These are phyloP conservation scores for Xerus rutilus DNA, from an alignment of 2,797 vertebrate genomes.

Conservation along the genomic window DNA sequence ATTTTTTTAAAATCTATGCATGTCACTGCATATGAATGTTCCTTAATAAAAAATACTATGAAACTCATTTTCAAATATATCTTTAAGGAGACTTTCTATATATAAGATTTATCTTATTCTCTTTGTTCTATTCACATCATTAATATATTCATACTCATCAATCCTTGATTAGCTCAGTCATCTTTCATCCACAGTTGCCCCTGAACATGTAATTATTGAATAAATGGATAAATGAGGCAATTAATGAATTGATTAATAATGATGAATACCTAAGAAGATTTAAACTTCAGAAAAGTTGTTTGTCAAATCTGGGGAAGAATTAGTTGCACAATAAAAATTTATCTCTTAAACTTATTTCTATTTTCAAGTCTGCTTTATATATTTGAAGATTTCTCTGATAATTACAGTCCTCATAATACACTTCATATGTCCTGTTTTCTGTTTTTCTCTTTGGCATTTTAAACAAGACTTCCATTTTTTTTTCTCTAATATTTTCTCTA, in stretches of 20 bases:
- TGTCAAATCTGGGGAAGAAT: not conserved
- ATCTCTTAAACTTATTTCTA: not conserved
- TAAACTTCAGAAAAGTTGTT: not conserved
- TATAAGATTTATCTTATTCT: not conserved
- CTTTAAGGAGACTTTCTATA: not conserved
- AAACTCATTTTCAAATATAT: not conserved
- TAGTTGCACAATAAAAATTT: not conserved
- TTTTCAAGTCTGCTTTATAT: not conserved
- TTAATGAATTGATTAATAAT: not conserved
- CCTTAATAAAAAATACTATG: not conserved
- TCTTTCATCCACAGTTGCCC: not conserved
- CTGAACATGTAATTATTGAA: not conserved
- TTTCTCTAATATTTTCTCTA: not conserved
- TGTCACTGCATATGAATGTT: not conserved
- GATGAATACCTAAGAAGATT: not conserved
- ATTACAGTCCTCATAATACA: not conserved
- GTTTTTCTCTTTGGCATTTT: conserved; percentile 11
- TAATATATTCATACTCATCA: not conserved
- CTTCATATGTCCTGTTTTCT: not conserved
- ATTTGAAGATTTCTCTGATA: not conserved
- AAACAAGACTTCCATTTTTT: not conserved
- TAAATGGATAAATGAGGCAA: not conserved
- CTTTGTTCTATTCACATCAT: not conserved
- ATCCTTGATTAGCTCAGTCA: not conserved
- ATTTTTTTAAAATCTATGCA: not conserved